Evolutionary conservation across 2,888 invertebrate species (phyloP), one percentile per base, ranked within the genome.

Genomic region (Apamea sordens): DNA sequence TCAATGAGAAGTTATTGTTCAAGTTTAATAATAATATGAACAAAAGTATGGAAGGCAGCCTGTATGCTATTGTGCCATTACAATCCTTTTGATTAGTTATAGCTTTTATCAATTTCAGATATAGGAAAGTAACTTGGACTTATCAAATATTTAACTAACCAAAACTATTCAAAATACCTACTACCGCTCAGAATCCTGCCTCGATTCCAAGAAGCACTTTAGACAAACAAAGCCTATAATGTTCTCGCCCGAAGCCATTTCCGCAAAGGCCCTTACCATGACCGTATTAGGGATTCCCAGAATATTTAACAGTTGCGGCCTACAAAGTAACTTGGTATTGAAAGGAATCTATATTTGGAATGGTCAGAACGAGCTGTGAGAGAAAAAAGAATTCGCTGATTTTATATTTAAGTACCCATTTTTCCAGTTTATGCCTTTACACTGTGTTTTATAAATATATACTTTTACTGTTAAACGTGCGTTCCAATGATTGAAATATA

Each of bases 241-340:
- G 6, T 32, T 32, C 18, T 47, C 21, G 18, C 50, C 24, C 10
- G 41, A n/a, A 61, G 21, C 82, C 47, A 61, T 41, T 70, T 21
- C 73, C 41, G 2, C 13, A 36, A 56, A 64, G 64, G 7, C 24
- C 53, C n/a, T 24, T 41, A 44, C 44, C 24, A 64, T 41, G 18
- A 18, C 32, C 77, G 7, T 47, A 65, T 59, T 28, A 56, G 11
- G 8, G 18, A 11, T 50, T 36, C 7, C 83, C 2, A 41, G 64
- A 82, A 82, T 28, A 64, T 53, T 15, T 53, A 50, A 21, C n/a
- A 73, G 50, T 36, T 5, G 63, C 28, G 21, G 4, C 63, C 21
- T 6, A 47, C 24, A 53, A 82, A 63, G 53, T 36, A 56, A 50
- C 6, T 47, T 24, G 10, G 21, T 36, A 47, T 36, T 47, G 24